Evolutionary conservation across 2,888 invertebrate genomes (phyloP), one percentile per base, ranked within the genome.

Genomic region (Zelleria hepariella): DNA sequence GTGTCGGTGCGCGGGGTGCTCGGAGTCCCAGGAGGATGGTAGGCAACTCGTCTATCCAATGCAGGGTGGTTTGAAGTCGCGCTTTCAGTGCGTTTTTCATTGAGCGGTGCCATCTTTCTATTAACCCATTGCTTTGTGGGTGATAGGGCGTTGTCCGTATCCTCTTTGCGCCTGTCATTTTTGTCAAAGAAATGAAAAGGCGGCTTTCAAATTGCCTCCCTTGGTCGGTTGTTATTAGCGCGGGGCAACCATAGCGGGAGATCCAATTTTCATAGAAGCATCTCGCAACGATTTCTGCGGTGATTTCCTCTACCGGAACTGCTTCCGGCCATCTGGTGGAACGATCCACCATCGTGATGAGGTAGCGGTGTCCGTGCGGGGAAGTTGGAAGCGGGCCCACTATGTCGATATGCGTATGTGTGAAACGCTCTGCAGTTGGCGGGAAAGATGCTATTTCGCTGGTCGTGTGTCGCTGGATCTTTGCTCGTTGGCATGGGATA

Each of bases 231-330:
- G 49, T 32, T 26, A 26, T 26, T 26, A 5, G 4, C 7, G 26
- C 26, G 7, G 62, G 64, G 23, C 60, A 60, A 23, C 64, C 65
- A 49, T 60, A 65, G 5, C 63, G 59, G 15, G 24, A 48, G 18
- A 63, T 66, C 62, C 62, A 62, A 4, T 21, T 15, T 18, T 51
- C 58, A 26, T 64, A 62, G 23, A 74, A 62, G 0, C 63, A 64
- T 7, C 60, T 59, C 0, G 70, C 66, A 0, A 72, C 66, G 0
- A 68, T 71, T n/a, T 67, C 66, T 0, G 71, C 71, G 1, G 66
- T 61, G 56, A 62, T 64, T 4, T 62, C 62, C 18, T 58, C 57
- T 6, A 64, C 23, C 4, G 62, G 61, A 24, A 59, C 1, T 2
- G 55, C 62, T 59, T 67, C 64, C 2, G 64, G 63, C 64, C 66